Evolutionary conservation across 2,113 vertebrate species (phyloP).

Genomic region (Butastur rufipennis): DNA sequence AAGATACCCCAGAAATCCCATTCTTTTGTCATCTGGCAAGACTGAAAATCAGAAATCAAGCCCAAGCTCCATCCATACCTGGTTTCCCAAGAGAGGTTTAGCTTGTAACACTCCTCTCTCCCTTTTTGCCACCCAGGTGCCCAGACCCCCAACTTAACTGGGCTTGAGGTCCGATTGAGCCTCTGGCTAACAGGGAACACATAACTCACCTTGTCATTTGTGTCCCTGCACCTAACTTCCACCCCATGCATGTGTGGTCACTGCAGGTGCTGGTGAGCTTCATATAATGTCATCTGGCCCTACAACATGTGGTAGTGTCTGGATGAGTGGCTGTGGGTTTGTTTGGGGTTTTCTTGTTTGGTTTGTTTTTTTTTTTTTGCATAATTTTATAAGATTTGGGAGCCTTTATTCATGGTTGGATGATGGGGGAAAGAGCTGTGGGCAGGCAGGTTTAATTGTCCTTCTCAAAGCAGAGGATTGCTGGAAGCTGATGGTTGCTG

Average conservation of each 20-base stretch:
- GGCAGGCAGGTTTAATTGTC: neutral
- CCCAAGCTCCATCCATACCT: neutral
- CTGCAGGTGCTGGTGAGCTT: neutral
- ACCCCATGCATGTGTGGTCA: fast-evolving
- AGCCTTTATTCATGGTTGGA: neutral
- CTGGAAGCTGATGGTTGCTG: neutral
- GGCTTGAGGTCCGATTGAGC: neutral
- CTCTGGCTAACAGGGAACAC: neutral
- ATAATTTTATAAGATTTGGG: neutral
- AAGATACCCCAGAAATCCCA: neutral
- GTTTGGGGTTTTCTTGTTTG: neutral
- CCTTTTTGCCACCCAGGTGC: neutral
- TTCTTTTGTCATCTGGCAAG: neutral
- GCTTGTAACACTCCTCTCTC: neutral
- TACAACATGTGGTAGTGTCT: neutral
- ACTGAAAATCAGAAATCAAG: neutral
- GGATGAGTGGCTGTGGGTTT: neutral
- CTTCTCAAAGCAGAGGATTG: neutral
- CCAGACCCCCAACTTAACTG: fast-evolving
- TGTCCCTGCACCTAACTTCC: neutral
- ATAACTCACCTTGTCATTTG: neutral
- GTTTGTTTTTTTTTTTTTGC: neutral
- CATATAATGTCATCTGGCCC: neutral
- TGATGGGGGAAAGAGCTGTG: neutral
- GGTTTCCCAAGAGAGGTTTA: neutral